Evolutionary conservation across 2,888 invertebrate genomes (phyloP).

Genomic region (Fragum sueziense): DNA sequence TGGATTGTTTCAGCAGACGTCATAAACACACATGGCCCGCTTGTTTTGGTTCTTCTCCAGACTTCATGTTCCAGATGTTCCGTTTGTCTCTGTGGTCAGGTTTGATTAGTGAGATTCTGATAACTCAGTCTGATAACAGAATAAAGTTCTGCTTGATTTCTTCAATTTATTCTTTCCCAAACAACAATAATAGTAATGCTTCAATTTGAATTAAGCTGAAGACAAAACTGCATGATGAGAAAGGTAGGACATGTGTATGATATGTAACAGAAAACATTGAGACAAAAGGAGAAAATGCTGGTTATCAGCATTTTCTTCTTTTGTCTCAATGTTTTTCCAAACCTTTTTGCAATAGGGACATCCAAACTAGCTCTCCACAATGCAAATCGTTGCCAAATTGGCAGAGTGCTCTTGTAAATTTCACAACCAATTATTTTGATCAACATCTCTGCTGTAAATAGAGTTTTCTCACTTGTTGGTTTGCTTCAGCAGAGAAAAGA

Average conservation of each 20-base stretch:
- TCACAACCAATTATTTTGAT: constrained; percentile 18
- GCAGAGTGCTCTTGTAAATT: constrained; percentile 5
- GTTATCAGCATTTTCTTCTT: no score
- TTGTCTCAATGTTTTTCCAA: no score
- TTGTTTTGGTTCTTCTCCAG: constrained; percentile 9
- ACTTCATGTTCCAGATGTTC: constrained; percentile 17
- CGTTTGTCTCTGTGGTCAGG: not conserved
- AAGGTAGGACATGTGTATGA: no score
- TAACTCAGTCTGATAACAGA: no score
- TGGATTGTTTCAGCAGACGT: constrained; percentile 16
- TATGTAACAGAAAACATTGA: no score
- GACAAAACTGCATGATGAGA: no score
- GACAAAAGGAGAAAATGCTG: no score
- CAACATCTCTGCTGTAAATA: not conserved
- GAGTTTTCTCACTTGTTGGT: constrained; percentile 2
- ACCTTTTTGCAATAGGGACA: no score
- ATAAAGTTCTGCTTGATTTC: no score
- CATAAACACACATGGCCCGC: constrained; percentile 7
- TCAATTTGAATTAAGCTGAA: no score
- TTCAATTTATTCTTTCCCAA: not conserved
- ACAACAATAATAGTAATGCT: not conserved
- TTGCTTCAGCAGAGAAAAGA: no score
- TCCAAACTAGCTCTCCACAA: no score
- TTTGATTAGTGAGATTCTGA: not conserved
- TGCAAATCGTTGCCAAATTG: not conserved